These are phyloP conservation scores for Hypselothyrea guttata DNA, from an alignment of 2,888 invertebrate genomes.

Conservation along the genomic window DNA sequence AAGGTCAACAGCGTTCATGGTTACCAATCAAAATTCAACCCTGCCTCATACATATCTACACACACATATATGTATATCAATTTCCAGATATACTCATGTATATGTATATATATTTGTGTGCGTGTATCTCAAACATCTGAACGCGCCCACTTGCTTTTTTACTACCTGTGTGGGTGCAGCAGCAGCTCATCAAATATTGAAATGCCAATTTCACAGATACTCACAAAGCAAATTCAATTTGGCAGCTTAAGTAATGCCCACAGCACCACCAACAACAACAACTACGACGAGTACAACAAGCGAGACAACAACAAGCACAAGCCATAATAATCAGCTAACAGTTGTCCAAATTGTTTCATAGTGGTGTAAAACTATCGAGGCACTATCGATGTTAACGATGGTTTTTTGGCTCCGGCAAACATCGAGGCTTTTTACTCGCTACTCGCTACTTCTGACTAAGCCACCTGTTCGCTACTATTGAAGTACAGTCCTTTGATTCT, in stretches of 20 bases:
- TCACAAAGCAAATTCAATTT: constrained; percentile 65
- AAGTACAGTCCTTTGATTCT: too few species aligned
- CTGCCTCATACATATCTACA: background rate
- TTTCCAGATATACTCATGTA: too few species aligned
- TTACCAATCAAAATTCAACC: constrained; percentile 23
- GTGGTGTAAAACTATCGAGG: too few species aligned
- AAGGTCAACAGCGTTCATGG: constrained; percentile 30
- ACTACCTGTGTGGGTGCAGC: constrained; percentile 48
- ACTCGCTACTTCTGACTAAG: too few species aligned
- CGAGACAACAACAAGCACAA: constrained; percentile 9
- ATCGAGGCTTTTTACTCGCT: too few species aligned
- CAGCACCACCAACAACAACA: constrained; percentile 22
- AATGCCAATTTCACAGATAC: constrained; percentile 74
- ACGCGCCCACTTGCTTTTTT: constrained; percentile 33
- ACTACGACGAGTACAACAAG: background rate
- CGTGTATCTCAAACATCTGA: background rate
- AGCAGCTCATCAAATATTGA: constrained; percentile 69
- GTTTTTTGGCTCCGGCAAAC: too few species aligned
- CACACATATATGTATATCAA: too few species aligned
- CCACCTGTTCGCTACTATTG: too few species aligned
- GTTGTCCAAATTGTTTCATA: background rate
- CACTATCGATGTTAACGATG: too few species aligned
- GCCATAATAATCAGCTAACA: constrained; percentile 31
- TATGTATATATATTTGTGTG: too few species aligned
- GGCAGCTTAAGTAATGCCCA: constrained; percentile 57